phyloP scores from a whole-genome alignment of 2,113 vertebrate genomes.

The Crotalus horridus region DNA sequence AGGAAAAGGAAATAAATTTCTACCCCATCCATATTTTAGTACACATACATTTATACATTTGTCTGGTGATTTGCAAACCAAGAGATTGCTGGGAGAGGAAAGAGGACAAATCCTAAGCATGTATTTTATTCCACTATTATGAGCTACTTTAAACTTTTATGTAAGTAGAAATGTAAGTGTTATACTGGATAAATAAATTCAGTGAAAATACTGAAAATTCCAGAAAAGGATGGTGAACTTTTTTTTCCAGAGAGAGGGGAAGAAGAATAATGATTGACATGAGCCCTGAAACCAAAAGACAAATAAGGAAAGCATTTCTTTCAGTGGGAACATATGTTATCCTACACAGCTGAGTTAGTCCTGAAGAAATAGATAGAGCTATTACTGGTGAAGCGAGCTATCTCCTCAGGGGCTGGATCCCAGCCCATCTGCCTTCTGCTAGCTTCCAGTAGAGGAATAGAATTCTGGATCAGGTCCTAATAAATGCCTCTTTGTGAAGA shows the following conservation, averaged over 20 bases:
- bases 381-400: background rate
- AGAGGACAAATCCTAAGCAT: background rate
- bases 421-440: background rate
- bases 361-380: background rate
- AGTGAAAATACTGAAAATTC: background rate
- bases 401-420: background rate
- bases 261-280: background rate
- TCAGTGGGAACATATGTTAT: background rate
- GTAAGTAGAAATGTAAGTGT: background rate
- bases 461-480: background rate
- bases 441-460: background rate
- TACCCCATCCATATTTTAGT: background rate
- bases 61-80: background rate
- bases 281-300: background rate
- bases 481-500: background rate
- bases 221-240: background rate
- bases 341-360: background rate
- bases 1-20: background rate
- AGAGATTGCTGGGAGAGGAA: background rate
- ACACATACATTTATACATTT: background rate
- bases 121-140: background rate
- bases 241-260: background rate
- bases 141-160: background rate
- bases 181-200: background rate
- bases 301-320: background rate